Evolutionary conservation across 92 coral and sea anemone species (phyloP), one percentile per base, ranked within the genome.

Genomic region (Montipora capitata): DNA sequence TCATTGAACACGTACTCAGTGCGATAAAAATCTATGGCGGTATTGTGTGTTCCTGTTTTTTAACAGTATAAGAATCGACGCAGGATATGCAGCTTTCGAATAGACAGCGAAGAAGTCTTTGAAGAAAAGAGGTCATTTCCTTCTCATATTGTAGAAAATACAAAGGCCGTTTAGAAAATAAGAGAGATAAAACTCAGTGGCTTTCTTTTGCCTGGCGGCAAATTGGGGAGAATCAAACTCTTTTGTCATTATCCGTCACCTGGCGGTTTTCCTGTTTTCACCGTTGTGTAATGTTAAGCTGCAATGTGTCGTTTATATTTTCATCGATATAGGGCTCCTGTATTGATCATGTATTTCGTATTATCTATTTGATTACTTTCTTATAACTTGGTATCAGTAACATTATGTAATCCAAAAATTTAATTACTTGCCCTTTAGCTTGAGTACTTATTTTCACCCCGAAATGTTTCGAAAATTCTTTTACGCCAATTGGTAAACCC

Each of bases 331-430:
- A 27, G 44, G 72, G 45, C 41, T 63, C 12, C 0, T 38, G 43
- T 67, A 65, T 11, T 10, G n/a, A 10, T 2, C 14, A 67, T 35
- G 20, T 67, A 65, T 65, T 27, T 67, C 11, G 7, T 10, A 15
- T 63, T 63, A 63, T 63, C 72, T 67, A 20, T 67, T 67, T 35
- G 6, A 38, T 67, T 67, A 67, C 72, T 67, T 67, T 67, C 44
- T 38, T 0, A 7, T 67, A 9, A 38, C 7, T 67, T 35, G n/a
- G 38, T 35, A 38, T 7, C 44, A 39, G 40, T 4, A 67, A 67
- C 1, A 27, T 35, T 54, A 11, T 54, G 61, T 54, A 13, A 8
- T 54, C 61, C 61, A 3, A 27, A 3, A 12, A 54, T 54, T 54
- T 54, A 54, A 54, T 54, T 54, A 54, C 61, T 54, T 54, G 61